Percentiles rank a stretch among this genome's conserved stretches.
Conservation (phyloP, 2,888 invertebrate genomes). For the Baronia brevicornis region DNA sequence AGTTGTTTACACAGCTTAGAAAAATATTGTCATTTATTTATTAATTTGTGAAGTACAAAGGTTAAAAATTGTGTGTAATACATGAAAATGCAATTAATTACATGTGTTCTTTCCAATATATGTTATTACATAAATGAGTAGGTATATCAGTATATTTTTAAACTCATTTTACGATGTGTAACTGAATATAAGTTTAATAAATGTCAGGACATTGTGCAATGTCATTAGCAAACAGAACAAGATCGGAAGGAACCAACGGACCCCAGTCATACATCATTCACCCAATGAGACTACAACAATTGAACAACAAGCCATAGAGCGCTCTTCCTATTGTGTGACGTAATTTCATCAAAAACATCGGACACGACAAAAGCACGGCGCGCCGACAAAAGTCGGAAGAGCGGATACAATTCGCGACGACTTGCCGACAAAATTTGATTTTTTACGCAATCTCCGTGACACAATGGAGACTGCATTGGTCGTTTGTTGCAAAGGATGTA, state of each 20-base stretch:
- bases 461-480: slow-evolving; percentile 37
- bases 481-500: slow-evolving; percentile 67
- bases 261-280: slow-evolving; percentile 59
- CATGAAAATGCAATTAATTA: too few relatives aligned
- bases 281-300: slow-evolving; percentile 69
- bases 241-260: slow-evolving; percentile 57
- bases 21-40: too few relatives aligned
- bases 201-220: slow-evolving; percentile 48
- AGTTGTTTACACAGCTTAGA: not conserved
- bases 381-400: slow-evolving; percentile 72
- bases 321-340: slow-evolving; percentile 57
- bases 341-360: slow-evolving; percentile 74
- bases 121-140: too few relatives aligned
- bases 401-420: slow-evolving; percentile 72
- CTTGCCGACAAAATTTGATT: slow-evolving; percentile 47
- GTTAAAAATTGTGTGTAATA: too few relatives aligned
- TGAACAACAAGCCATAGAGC: slow-evolving; percentile 65
- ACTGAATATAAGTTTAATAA: slow-evolving; percentile 38
- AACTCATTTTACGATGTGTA: too few relatives aligned
- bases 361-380: slow-evolving; percentile 51
- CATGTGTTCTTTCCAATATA: too few relatives aligned
- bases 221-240: slow-evolving; percentile 45
- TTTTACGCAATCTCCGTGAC: slow-evolving; percentile 61
- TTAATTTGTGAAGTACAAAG: too few relatives aligned
- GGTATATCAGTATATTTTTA: not conserved